Conservation (phyloP, 2,113 vertebrate species). For the Pontoporia blainvillei region DNA sequence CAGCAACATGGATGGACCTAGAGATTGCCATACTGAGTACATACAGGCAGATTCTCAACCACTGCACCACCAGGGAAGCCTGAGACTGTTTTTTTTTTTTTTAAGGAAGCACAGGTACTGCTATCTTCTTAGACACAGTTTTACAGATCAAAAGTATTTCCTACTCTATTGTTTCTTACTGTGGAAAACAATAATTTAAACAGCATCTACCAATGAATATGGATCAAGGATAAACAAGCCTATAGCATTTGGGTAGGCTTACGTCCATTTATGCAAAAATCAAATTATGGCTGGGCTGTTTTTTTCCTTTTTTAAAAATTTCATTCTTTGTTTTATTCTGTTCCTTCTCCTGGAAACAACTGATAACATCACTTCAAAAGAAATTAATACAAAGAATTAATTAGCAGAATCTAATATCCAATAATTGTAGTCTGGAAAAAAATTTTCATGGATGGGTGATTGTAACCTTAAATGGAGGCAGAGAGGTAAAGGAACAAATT, state of each 20-base stretch:
- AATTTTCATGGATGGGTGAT: constrained; percentile 84
- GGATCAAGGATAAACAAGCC: constrained; percentile 89
- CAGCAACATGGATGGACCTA: too few species aligned
- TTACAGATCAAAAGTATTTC: constrained; percentile 79
- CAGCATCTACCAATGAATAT: constrained; percentile 81
- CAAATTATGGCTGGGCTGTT: constrained; percentile 77
- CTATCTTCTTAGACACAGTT: constrained; percentile 88
- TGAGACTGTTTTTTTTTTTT: constrained; percentile 28
- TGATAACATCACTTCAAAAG: constrained; percentile 89
- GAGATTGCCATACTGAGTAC: too few species aligned
- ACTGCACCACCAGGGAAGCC: too few species aligned
- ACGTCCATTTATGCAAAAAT: constrained; percentile 92
- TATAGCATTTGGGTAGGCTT: constrained; percentile 86
- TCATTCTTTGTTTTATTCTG: constrained; percentile 72
- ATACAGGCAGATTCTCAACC: too few species aligned
- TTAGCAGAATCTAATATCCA: constrained; percentile 90
- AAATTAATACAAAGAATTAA: constrained; percentile 93
- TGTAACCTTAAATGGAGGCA: constrained; percentile 77
- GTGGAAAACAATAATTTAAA: constrained; percentile 89
- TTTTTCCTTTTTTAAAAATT: constrained; percentile 71
- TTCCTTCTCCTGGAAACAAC: constrained; percentile 88
- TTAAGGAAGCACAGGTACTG: constrained; percentile 82
- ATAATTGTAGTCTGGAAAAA: constrained; percentile 86
- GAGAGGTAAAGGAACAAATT: constrained; percentile 65
- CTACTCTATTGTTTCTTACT: constrained; percentile 80